Evolutionary conservation across 2,888 invertebrate species (phyloP).

Genomic region (Bembecia ichneumoniformis): DNA sequence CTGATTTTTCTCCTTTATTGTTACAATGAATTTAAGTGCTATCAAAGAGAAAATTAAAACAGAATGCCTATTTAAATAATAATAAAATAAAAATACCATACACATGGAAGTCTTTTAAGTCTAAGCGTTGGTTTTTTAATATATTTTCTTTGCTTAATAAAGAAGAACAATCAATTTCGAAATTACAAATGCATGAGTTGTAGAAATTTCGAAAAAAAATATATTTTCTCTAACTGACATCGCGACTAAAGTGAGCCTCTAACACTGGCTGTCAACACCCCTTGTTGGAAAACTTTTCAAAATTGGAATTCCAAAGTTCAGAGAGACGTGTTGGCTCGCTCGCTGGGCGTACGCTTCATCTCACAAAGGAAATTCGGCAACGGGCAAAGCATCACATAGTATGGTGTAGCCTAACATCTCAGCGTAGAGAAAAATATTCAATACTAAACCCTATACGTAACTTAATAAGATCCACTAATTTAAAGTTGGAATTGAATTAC

Average conservation of each 20-base stretch:
- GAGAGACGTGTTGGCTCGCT: conserved; percentile 61
- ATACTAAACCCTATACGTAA: background rate
- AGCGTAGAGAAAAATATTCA: background rate
- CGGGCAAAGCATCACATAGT: conserved; percentile 32
- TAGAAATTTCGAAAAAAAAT: conserved; percentile 2
- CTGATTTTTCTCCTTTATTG: too few relatives aligned
- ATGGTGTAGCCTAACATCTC: background rate
- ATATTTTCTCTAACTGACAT: background rate
- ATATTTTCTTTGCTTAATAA: too few relatives aligned
- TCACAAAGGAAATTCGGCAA: conserved; percentile 70
- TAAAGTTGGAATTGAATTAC: conserved; percentile 54
- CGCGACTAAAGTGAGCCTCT: conserved; percentile 40
- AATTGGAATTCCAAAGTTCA: conserved; percentile 71
- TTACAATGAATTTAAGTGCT: too few relatives aligned
- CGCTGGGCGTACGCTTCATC: conserved; percentile 50
- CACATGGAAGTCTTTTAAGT: too few relatives aligned
- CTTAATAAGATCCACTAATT: background rate
- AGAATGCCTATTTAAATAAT: too few relatives aligned
- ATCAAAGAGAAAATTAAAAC: too few relatives aligned
- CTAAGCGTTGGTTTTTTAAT: too few relatives aligned
- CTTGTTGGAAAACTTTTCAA: conserved; percentile 69
- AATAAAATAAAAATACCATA: too few relatives aligned
- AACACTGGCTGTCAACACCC: conserved; percentile 66
- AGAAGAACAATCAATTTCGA: too few relatives aligned
- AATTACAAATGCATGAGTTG: background rate